Evolutionary conservation across 2,113 vertebrate species (phyloP).

Genomic region (Eclectus roratus): DNA sequence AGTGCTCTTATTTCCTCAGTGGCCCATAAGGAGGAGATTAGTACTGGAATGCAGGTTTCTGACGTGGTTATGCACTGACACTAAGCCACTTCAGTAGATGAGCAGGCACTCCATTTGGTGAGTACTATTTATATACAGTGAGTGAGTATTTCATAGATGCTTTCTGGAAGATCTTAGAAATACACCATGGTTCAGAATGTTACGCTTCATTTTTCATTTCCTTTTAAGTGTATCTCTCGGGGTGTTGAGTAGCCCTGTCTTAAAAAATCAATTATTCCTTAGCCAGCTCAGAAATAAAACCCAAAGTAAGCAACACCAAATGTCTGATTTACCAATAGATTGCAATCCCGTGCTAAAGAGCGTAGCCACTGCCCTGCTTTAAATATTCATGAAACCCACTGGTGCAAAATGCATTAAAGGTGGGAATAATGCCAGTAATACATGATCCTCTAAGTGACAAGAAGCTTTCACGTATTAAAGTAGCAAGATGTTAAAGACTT

Average conservation of each 20-base stretch:
- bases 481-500: constrained; percentile 70
- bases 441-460: constrained; percentile 61
- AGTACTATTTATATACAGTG: neutral
- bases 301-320: constrained; percentile 64
- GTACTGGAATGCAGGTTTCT: neutral
- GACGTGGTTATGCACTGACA: neutral
- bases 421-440: constrained; percentile 70
- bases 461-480: constrained; percentile 69
- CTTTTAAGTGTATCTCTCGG: constrained; percentile 35
- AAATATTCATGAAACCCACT: constrained; percentile 74
- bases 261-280: constrained; percentile 62
- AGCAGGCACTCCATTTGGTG: constrained; percentile 32
- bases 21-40: neutral
- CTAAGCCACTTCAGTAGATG: constrained; percentile 27
- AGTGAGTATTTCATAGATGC: neutral
- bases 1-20: neutral
- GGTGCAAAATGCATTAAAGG: constrained; percentile 75
- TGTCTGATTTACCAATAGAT: constrained; percentile 66
- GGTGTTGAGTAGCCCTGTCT: constrained; percentile 30
- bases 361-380: constrained; percentile 57
- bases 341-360: constrained; percentile 56
- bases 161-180: constrained; percentile 40
- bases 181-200: neutral
- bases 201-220: neutral
- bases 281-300: constrained; percentile 58